These are phyloP conservation scores for Carassius auratus DNA, from an alignment of 2,113 vertebrate genomes.

Conservation along the genomic window DNA sequence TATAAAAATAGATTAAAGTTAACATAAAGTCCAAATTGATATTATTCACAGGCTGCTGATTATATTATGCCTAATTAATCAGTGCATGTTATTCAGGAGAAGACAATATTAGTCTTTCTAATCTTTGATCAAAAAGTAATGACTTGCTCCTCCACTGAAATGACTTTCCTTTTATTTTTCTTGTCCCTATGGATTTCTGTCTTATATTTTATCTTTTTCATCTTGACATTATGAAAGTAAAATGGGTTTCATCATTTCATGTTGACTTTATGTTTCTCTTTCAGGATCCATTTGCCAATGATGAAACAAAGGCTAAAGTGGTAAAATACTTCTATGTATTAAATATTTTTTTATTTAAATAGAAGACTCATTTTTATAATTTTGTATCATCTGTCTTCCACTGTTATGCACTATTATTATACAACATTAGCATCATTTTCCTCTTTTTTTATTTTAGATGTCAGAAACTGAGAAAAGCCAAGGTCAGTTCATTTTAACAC, in stretches of 20 bases:
- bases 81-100: not conserved
- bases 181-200: not conserved
- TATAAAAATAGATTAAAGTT: not conserved
- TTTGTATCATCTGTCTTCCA: not conserved
- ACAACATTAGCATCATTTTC: slow-evolving; percentile 17
- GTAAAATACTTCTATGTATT: slow-evolving; percentile 63
- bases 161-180: not conserved
- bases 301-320: slow-evolving; percentile 69
- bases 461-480: slow-evolving; percentile 75
- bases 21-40: not conserved
- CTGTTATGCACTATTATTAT: not conserved
- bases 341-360: not conserved
- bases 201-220: not conserved
- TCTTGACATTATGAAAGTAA: not conserved
- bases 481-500: slow-evolving; percentile 75
- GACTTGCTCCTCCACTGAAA: not conserved
- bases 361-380: slow-evolving; percentile 21
- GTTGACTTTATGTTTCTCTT: slow-evolving; percentile 2
- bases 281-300: slow-evolving; percentile 79
- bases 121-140: not conserved
- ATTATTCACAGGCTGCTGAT: not conserved
- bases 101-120: not conserved
- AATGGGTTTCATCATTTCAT: not conserved
- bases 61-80: not conserved
- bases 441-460: slow-evolving; percentile 63